Evolutionary conservation across 1,140 invertebrate genomes (phyloP).

Genomic region (Drosophila insularis): DNA sequence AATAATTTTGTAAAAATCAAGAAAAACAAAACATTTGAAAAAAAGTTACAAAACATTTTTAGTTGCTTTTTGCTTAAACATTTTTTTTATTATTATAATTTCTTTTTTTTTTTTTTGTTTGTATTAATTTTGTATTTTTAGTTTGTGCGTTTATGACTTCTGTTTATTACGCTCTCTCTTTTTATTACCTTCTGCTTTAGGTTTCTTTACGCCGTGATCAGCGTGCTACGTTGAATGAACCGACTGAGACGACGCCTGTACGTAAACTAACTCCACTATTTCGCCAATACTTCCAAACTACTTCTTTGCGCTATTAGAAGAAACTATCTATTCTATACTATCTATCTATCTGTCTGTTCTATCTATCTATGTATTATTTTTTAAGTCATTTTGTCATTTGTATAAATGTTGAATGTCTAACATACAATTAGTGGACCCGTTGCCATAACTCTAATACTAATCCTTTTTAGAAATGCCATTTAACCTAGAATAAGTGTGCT

Average conservation of each 20-base stretch:
- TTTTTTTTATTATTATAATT: too few species aligned
- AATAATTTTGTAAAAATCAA: neutral
- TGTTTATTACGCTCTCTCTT: slow-evolving; percentile 73
- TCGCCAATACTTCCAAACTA: slow-evolving; percentile 41
- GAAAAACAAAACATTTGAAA: neutral
- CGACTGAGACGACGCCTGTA: slow-evolving; percentile 83
- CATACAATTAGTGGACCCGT: slow-evolving; percentile 5
- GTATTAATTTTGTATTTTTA: slow-evolving; percentile 54
- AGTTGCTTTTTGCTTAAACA: slow-evolving; percentile 32
- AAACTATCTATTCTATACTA: slow-evolving; percentile 32
- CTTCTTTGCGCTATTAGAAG: slow-evolving; percentile 26
- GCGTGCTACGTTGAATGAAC: slow-evolving; percentile 81
- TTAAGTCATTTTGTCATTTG: slow-evolving; percentile 31
- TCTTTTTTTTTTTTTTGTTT: slow-evolving; percentile 37
- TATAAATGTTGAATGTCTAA: slow-evolving; percentile 57
- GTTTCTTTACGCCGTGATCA: slow-evolving; percentile 81
- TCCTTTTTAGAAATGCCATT: slow-evolving; percentile 28
- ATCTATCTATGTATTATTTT: slow-evolving; percentile 31
- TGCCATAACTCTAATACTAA: slow-evolving; percentile 47
- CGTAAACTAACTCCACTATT: slow-evolving; percentile 80
- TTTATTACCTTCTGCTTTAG: slow-evolving; percentile 81
- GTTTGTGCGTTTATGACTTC: slow-evolving; percentile 56
- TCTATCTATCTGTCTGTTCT: slow-evolving; percentile 13
- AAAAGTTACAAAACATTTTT: slow-evolving; percentile 12
- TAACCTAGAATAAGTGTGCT: slow-evolving; percentile 33